A percentile compares a stretch with the other conserved stretches of the same genome.
phyloP scores from a whole-genome alignment of 2,113 vertebrate genomes.

The Erinaceus europaeus region DNA sequence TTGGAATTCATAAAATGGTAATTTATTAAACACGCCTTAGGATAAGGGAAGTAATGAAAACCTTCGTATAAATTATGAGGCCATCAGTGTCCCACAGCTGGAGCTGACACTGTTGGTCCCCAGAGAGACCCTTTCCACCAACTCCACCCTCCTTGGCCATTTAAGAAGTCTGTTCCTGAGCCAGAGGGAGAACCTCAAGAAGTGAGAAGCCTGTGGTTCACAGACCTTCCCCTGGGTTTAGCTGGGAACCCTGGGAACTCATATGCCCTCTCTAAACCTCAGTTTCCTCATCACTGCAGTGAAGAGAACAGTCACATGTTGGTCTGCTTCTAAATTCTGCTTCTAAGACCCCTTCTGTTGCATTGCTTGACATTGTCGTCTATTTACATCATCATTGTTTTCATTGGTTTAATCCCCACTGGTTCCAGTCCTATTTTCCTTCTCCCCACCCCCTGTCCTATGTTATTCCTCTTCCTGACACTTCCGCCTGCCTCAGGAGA shows the following conservation, averaged over 20 bases:
- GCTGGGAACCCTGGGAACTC: background rate
- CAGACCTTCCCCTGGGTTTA: background rate
- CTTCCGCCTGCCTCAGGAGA: too few species aligned
- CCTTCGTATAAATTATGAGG: slow-evolving; percentile 74
- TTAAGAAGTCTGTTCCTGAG: background rate
- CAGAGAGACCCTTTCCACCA: background rate
- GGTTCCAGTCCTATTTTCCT: too few species aligned
- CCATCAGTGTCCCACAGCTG: slow-evolving; percentile 30
- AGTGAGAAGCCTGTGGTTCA: background rate
- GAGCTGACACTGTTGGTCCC: slow-evolving; percentile 32
- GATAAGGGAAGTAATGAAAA: slow-evolving; percentile 79
- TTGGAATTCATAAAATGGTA: slow-evolving; percentile 80
- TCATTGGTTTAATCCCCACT: too few species aligned
- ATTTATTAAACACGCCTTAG: slow-evolving; percentile 79
- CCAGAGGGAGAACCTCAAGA: background rate
- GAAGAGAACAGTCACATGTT: too few species aligned
- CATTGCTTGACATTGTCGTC: too few species aligned
- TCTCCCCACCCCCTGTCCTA: too few species aligned
- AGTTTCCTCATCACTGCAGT: background rate
- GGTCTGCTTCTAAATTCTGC: too few species aligned
- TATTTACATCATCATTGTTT: too few species aligned
- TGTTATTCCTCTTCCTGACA: too few species aligned
- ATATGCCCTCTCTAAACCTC: accelerated
- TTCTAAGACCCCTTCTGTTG: too few species aligned
- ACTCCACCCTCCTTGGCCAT: background rate